Percentiles rank a stretch among this genome's conserved stretches.
These are phyloP conservation scores for Opisthograptis luteolata DNA, from an alignment of 2,888 invertebrate species.

Conservation along the genomic window DNA sequence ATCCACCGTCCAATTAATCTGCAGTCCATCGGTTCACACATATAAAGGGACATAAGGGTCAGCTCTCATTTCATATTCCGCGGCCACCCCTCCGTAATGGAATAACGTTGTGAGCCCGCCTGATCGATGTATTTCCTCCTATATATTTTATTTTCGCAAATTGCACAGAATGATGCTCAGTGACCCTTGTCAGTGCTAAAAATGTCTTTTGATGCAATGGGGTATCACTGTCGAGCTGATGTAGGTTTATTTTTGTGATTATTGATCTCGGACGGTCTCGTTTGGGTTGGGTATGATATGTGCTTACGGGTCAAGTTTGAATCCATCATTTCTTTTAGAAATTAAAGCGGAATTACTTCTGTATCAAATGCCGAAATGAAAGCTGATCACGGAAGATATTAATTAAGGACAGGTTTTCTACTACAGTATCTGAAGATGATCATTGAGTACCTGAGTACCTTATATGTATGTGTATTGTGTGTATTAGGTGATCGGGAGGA, in stretches of 20 bases:
- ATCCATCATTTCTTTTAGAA: no score
- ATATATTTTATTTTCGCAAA: slow-evolving; percentile 79
- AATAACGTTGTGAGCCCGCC: slow-evolving; percentile 75
- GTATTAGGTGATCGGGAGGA: no score
- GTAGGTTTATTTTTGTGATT: slow-evolving; percentile 18
- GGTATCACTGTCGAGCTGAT: slow-evolving; percentile 34
- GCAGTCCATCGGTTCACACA: slow-evolving; percentile 39
- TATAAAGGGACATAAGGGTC: slow-evolving; percentile 66
- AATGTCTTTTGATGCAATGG: slow-evolving; percentile 50
- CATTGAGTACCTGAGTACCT: no score
- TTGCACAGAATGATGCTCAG: slow-evolving; percentile 69
- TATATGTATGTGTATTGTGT: no score
- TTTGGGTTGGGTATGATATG: no score
- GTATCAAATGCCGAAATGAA: no score
- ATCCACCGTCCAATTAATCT: slow-evolving; percentile 51
- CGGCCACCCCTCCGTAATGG: slow-evolving; percentile 70
- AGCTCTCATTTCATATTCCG: slow-evolving; percentile 75
- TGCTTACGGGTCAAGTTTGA: not conserved
- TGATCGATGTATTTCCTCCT: slow-evolving; percentile 62
- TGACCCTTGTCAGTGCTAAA: slow-evolving; percentile 72
- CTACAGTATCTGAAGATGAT: no score
- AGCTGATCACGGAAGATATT: no score
- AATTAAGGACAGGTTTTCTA: no score
- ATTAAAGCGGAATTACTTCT: no score
- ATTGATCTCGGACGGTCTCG: slow-evolving; percentile 1